Conservation (phyloP, 2,113 vertebrate species). For the Sphaerodactylus townsendi region DNA sequence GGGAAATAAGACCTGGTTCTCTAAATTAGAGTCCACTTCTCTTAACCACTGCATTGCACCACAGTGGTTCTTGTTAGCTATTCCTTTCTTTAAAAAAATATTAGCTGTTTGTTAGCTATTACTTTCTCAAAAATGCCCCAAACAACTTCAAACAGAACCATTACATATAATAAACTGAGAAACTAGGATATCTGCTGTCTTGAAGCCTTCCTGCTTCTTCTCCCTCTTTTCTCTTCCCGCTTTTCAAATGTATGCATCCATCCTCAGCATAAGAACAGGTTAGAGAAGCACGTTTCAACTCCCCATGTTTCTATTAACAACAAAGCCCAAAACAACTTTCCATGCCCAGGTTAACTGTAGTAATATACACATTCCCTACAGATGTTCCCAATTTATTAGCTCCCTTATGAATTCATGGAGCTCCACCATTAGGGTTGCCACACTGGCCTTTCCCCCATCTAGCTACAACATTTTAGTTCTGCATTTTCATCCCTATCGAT, state of each 20-base stretch:
- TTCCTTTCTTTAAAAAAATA: too few species aligned
- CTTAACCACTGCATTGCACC: too few species aligned
- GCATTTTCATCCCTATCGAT: background rate
- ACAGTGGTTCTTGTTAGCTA: too few species aligned
- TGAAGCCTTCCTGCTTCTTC: background rate
- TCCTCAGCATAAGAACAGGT: background rate
- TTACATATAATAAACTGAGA: background rate
- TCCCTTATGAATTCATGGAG: background rate
- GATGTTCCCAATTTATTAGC: too few species aligned
- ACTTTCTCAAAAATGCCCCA: too few species aligned
- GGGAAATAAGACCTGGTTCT: too few species aligned
- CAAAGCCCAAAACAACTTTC: background rate
- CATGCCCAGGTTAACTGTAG: background rate
- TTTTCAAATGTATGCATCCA: background rate
- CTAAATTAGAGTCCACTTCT: too few species aligned
- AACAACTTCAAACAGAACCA: too few species aligned
- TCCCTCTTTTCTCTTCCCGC: background rate
- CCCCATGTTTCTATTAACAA: background rate
- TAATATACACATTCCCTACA: background rate
- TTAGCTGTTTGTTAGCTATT: too few species aligned
- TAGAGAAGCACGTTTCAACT: background rate
- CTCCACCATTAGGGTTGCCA: background rate
- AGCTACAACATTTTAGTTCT: background rate
- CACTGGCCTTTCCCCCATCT: background rate
- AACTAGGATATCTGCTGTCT: background rate